These are phyloP conservation scores for Coelogynopora nodosa DNA, from an alignment of 2,888 invertebrate species.

Conservation along the genomic window DNA sequence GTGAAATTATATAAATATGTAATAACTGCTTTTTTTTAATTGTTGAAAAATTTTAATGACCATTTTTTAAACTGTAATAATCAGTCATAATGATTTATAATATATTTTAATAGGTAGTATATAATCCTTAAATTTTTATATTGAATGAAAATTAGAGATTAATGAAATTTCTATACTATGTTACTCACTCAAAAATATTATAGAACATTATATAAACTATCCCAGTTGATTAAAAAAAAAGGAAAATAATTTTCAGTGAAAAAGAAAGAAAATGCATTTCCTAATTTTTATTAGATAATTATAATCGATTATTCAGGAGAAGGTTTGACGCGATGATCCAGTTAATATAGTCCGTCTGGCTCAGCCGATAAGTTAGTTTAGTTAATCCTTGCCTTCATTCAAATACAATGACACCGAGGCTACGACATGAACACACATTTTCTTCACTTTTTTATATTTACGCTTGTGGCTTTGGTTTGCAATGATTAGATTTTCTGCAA, in stretches of 20 bases:
- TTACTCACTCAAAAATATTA: too few species aligned
- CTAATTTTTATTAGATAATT: conserved; percentile 19
- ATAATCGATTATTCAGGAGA: conserved; percentile 8
- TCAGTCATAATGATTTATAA: too few species aligned
- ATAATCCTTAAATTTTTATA: too few species aligned
- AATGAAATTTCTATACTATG: too few species aligned
- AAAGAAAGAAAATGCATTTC: background rate
- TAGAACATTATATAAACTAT: too few species aligned
- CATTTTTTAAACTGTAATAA: too few species aligned
- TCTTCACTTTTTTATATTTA: background rate
- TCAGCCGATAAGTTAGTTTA: background rate
- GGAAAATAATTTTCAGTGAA: background rate
- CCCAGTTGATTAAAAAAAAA: background rate
- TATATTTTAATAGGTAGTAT: too few species aligned
- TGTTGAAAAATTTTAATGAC: too few species aligned
- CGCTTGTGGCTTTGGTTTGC: background rate
- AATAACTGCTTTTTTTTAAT: too few species aligned
- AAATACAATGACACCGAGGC: background rate
- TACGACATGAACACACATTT: background rate
- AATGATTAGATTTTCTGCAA: conserved; percentile 10
- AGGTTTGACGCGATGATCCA: background rate
- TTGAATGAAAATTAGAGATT: too few species aligned
- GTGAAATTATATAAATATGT: too few species aligned
- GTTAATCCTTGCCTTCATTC: background rate
- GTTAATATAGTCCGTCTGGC: conserved; percentile 1